phyloP scores from a whole-genome alignment of 30 jellyfish, hydroid and myxozoan species.

The Mastigias papua region DNA sequence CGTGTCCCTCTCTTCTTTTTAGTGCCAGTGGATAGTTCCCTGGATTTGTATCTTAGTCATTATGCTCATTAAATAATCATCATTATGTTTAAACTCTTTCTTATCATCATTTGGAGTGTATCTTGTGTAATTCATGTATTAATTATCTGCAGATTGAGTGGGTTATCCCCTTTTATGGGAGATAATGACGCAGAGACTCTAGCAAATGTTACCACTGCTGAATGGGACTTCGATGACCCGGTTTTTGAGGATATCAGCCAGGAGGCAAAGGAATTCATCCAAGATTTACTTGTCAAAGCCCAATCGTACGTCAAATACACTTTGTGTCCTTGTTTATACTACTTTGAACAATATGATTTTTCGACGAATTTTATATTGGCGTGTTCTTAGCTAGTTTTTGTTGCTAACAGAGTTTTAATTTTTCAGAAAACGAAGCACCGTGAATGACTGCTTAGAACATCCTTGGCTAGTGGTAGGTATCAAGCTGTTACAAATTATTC shows the following conservation, averaged over 20 bases:
- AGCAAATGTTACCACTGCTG: constrained; percentile 93
- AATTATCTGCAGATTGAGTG: constrained; percentile 71
- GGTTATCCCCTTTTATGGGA: constrained; percentile 99
- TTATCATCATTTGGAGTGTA: no score
- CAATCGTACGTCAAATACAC: constrained; percentile 70
- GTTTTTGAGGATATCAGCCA: constrained; percentile 98
- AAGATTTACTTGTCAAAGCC: constrained; percentile 86
- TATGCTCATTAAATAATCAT: no score
- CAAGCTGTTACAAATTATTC: neutral
- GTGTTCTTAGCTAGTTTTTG: neutral
- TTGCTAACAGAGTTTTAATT: neutral
- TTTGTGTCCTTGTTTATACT: no score
- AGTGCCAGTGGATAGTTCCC: no score
- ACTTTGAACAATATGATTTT: neutral
- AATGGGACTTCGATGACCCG: constrained; percentile 99
- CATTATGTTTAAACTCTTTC: no score
- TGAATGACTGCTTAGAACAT: constrained; percentile 94
- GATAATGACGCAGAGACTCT: constrained; percentile 96
- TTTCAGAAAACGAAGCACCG: constrained; percentile 87
- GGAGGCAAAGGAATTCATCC: constrained; percentile 95
- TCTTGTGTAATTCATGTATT: neutral
- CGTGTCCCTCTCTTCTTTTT: no score
- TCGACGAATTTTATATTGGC: neutral
- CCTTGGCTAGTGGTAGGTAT: constrained; percentile 96
- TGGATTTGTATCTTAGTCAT: no score